phyloP scores from a whole-genome alignment of 2,888 invertebrate genomes.

The Ditula angustiorana region DNA sequence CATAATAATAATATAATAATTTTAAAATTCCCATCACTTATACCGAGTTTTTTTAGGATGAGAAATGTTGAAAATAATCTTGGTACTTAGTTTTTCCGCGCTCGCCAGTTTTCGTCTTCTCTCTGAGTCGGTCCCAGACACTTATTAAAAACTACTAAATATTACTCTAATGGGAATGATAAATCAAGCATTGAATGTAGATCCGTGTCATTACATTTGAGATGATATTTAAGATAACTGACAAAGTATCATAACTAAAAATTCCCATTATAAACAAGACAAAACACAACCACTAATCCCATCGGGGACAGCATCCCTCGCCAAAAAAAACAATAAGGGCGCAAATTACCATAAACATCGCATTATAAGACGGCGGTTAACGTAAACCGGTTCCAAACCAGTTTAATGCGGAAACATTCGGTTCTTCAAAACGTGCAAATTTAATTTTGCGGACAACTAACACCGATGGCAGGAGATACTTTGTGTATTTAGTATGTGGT shows the following conservation, averaged over 20 bases:
- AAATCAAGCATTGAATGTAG: no score
- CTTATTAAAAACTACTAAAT: no score
- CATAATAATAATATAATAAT: no score
- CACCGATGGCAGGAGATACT: neutral
- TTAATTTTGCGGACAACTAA: conserved; percentile 11
- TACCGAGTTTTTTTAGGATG: no score
- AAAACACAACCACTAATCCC: conserved; percentile 72
- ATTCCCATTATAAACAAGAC: conserved; percentile 20
- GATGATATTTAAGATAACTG: conserved; percentile 14
- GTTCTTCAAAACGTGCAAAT: conserved; percentile 48
- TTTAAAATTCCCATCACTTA: no score
- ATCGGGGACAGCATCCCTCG: conserved; percentile 67
- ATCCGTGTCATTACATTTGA: no score
- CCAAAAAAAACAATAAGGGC: conserved; percentile 69
- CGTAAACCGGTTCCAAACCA: conserved; percentile 68
- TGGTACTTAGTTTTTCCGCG: no score
- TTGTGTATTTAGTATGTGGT: neutral
- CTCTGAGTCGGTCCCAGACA: no score
- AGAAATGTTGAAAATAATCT: no score
- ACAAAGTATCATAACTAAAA: conserved; percentile 19
- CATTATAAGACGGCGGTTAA: conserved; percentile 72
- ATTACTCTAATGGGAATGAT: no score
- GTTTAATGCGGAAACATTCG: conserved; percentile 74
- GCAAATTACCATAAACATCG: conserved; percentile 84
- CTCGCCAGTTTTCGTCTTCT: no score